phyloP scores from a whole-genome alignment of 2,888 invertebrate genomes.

The Zygothrica quintamaculata region DNA sequence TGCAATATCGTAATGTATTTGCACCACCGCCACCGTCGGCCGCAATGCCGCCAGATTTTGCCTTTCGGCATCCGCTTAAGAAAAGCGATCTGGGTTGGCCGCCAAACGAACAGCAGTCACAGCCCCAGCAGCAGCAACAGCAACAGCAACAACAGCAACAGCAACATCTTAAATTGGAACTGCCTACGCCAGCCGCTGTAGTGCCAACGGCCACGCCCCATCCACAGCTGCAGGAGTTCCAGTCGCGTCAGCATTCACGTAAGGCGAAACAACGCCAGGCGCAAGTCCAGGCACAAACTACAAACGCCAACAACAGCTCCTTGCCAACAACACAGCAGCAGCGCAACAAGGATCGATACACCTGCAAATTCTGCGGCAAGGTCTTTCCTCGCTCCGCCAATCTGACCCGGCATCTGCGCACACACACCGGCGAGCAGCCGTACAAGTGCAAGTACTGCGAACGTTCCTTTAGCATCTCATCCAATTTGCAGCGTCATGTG shows the following conservation, averaged over 20 bases:
- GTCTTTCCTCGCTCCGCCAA: slow-evolving; percentile 99
- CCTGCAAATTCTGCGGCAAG: slow-evolving; percentile 98
- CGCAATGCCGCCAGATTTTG: slow-evolving; percentile 86
- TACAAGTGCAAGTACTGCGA: slow-evolving; percentile 99
- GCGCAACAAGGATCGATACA: slow-evolving; percentile 93
- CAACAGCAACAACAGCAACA: slow-evolving; percentile 40
- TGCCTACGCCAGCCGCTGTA: slow-evolving; percentile 25
- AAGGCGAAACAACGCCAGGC: slow-evolving; percentile 65
- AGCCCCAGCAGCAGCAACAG: slow-evolving; percentile 24
- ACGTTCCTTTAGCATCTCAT: slow-evolving; percentile 99
- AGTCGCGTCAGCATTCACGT: slow-evolving; percentile 61
- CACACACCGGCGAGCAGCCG: slow-evolving; percentile 99
- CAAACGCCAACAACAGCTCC: slow-evolving; percentile 14
- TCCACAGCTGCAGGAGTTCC: slow-evolving; percentile 69
- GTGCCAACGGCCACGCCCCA: slow-evolving; percentile 54
- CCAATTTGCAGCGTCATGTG: slow-evolving; percentile 98
- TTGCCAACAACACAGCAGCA: slow-evolving; percentile 83
- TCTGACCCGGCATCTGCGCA: slow-evolving; percentile 97
- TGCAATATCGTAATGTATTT: slow-evolving; percentile 86
- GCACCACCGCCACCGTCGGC: slow-evolving; percentile 79
- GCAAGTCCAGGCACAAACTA: slow-evolving; percentile 11
- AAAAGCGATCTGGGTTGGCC: slow-evolving; percentile 62
- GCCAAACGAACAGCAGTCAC: slow-evolving; percentile 43
- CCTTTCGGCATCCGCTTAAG: slow-evolving; percentile 85
- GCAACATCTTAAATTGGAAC: slow-evolving; percentile 40